Conservation (phyloP, 1,140 invertebrate species). For the Euura saliciscinereae region DNA sequence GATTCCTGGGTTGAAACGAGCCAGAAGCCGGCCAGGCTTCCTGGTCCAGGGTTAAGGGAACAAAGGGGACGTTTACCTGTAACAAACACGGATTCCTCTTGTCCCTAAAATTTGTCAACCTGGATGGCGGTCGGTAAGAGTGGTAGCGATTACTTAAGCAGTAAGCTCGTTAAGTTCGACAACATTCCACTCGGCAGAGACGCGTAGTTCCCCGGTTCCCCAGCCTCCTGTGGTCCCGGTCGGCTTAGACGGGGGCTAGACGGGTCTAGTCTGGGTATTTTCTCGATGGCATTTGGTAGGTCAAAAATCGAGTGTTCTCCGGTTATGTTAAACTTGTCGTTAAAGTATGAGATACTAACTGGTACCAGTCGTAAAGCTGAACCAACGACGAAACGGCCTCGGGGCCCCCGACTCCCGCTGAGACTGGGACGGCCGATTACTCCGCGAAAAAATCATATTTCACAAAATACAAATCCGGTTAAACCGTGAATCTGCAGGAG, state of each 20-base stretch:
- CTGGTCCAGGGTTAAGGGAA: neutral
- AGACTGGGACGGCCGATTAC: neutral
- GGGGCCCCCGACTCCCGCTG: neutral
- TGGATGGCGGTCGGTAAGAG: neutral
- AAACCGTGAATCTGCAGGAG: neutral
- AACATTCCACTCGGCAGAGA: neutral
- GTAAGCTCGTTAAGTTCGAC: constrained; percentile 7
- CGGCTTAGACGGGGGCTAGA: too few relatives aligned
- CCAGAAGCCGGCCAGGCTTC: too few relatives aligned
- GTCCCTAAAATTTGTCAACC: neutral
- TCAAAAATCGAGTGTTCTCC: constrained; percentile 7
- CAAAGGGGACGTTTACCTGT: neutral
- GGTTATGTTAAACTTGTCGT: constrained; percentile 4
- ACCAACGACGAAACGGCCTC: constrained; percentile 1
- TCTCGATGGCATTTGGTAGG: neutral
- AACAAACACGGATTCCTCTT: neutral
- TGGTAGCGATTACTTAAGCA: constrained; percentile 7
- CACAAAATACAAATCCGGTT: neutral
- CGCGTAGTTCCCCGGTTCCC: neutral
- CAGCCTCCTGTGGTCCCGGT: too few relatives aligned
- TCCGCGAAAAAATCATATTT: constrained; percentile 2
- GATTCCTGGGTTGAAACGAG: too few relatives aligned
- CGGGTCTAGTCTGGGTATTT: too few relatives aligned
- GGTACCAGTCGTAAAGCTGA: neutral
- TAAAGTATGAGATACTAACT: constrained; percentile 5